phyloP scores from a whole-genome alignment of 2,888 invertebrate genomes.

The Pachymerium ferrugineum region DNA sequence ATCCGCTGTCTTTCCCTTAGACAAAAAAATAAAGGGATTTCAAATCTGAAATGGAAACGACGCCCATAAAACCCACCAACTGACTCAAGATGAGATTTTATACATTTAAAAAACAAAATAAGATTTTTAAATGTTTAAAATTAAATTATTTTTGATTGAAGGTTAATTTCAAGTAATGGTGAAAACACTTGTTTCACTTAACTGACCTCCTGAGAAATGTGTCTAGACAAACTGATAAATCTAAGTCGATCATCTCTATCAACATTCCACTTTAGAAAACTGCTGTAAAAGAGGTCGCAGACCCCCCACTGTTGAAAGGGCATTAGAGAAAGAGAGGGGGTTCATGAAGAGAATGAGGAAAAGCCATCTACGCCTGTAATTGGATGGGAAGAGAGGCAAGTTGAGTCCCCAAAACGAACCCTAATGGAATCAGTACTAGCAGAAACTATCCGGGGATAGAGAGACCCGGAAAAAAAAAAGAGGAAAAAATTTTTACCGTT shows the following conservation, averaged over 20 bases:
- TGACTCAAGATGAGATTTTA: too few species aligned
- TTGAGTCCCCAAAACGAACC: background rate
- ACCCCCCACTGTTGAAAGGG: background rate
- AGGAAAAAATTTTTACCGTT: background rate
- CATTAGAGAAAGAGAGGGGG: background rate
- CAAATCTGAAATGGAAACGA: too few species aligned
- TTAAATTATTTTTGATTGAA: too few species aligned
- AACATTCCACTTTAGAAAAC: background rate
- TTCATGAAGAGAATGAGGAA: background rate
- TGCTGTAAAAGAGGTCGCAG: background rate
- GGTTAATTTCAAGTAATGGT: too few species aligned
- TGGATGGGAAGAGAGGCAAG: background rate
- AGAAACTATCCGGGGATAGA: background rate
- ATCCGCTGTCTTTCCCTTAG: background rate
- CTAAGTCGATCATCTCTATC: background rate
- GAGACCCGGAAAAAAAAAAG: background rate
- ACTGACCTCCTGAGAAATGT: background rate
- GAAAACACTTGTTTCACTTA: background rate
- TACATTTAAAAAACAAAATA: too few species aligned
- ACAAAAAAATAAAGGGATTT: too few species aligned
- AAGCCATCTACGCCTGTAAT: background rate
- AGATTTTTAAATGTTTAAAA: too few species aligned
- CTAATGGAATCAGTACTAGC: background rate
- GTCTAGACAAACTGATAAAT: background rate
- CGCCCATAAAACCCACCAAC: too few species aligned